A percentile compares a stretch with the other conserved stretches of the same genome.
Conservation (phyloP, 2,888 invertebrate genomes). For the Oxytorus armatus region DNA sequence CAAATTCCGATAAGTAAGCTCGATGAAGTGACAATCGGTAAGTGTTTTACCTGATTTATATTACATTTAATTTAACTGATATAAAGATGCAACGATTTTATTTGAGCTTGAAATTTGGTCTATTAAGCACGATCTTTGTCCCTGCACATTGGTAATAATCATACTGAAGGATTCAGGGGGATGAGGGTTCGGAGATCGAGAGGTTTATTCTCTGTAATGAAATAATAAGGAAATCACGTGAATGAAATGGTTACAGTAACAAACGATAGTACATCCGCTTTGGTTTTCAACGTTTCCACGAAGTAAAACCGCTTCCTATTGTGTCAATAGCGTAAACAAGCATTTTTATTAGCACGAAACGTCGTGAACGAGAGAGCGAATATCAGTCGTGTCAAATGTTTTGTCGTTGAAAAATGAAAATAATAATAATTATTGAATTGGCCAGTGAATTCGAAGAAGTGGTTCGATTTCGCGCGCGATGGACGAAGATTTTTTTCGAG, state of each 20-base stretch:
- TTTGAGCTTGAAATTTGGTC: conserved; percentile 12
- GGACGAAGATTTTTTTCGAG: background rate
- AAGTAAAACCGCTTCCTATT: too few species aligned
- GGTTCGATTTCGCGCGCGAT: background rate
- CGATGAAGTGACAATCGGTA: conserved; percentile 57
- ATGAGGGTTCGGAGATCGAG: background rate
- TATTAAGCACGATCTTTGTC: conserved; percentile 8
- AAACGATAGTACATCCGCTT: background rate
- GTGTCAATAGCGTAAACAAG: too few species aligned
- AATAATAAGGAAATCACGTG: background rate
- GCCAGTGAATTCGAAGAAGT: conserved; percentile 5
- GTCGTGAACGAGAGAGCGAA: too few species aligned
- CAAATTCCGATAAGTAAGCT: conserved; percentile 9
- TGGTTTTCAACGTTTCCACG: background rate
- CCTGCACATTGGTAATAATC: conserved; percentile 13
- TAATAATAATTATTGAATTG: background rate
- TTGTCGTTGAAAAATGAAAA: background rate
- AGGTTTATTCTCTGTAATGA: background rate
- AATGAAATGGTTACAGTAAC: background rate
- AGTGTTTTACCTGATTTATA: conserved; percentile 35
- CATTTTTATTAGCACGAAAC: too few species aligned
- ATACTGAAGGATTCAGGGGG: conserved; percentile 2
- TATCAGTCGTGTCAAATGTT: background rate
- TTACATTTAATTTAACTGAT: background rate
- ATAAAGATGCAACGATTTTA: background rate